Conservation (phyloP, 2,113 vertebrate genomes). For the Meriones unguiculatus region DNA sequence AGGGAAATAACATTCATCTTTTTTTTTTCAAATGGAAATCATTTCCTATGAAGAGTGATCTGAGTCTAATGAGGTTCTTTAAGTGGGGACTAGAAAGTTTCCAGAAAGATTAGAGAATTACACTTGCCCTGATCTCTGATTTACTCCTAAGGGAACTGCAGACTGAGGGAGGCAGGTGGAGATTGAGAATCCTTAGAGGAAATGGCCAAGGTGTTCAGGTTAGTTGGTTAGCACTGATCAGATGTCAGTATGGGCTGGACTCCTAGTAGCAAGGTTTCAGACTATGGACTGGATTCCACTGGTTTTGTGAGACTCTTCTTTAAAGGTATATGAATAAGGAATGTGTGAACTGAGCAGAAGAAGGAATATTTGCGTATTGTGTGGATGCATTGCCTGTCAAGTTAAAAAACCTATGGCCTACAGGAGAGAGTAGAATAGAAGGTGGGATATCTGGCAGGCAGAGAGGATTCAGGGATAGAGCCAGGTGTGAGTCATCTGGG, state of each 20-base stretch:
- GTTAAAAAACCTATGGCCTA: too few species aligned
- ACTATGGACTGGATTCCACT: background rate
- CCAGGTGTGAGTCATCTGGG: too few species aligned
- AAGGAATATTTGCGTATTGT: too few species aligned
- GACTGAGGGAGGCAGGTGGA: background rate
- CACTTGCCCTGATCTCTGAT: conserved; percentile 62
- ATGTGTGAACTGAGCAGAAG: background rate
- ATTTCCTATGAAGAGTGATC: conserved; percentile 76
- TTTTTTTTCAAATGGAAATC: conserved; percentile 49
- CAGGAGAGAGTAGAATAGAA: too few species aligned
- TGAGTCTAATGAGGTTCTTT: conserved; percentile 67
- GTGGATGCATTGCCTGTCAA: too few species aligned
- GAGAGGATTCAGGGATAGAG: too few species aligned
- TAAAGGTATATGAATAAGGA: background rate
- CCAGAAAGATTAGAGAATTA: conserved; percentile 66
- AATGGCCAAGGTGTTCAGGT: background rate
- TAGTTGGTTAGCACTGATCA: background rate
- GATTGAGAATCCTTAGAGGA: background rate
- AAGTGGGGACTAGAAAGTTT: conserved; percentile 72
- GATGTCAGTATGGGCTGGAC: background rate
- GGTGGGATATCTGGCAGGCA: too few species aligned
- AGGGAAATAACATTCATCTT: conserved; percentile 80
- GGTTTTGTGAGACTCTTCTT: background rate
- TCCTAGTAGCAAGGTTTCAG: background rate
- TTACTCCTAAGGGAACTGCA: conserved; percentile 12